A percentile compares a stretch with the other conserved stretches of the same genome.
phyloP scores from a whole-genome alignment of 1,140 invertebrate genomes.

The Popillia japonica region DNA sequence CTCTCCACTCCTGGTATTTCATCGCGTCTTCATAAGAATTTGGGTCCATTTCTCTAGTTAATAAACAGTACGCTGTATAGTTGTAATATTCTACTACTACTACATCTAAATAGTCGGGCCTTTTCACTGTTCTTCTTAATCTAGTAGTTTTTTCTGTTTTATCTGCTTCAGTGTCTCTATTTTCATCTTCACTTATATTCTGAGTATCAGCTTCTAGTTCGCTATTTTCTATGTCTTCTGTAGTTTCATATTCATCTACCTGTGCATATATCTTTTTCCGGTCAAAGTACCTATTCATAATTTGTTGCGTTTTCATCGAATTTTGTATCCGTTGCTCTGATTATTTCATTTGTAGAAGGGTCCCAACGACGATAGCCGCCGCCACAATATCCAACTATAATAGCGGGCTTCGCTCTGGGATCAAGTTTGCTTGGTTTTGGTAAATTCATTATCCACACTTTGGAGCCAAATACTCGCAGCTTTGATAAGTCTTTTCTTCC shows the following conservation, averaged over 20 bases:
- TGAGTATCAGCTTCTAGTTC: not conserved
- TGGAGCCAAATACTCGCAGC: slow-evolving; percentile 42
- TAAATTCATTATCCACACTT: slow-evolving; percentile 43
- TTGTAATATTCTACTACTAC: not conserved
- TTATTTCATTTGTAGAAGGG: not conserved
- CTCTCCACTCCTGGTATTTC: not conserved
- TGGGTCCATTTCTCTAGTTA: not conserved
- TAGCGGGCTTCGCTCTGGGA: not conserved
- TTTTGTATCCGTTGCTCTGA: not conserved
- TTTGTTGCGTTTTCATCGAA: slow-evolving; percentile 8
- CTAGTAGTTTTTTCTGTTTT: not conserved
- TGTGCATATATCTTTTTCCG: not conserved
- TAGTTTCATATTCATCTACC: not conserved
- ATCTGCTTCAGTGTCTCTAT: not conserved
- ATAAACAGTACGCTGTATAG: slow-evolving; percentile 9
- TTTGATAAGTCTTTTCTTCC: slow-evolving; percentile 44
- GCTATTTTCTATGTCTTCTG: not conserved
- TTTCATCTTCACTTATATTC: slow-evolving; percentile 20
- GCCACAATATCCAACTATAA: slow-evolving; percentile 19
- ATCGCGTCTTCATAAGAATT: slow-evolving; percentile 15
- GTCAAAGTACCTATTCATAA: not conserved
- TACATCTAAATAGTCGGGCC: slow-evolving; percentile 3
- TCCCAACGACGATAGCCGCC: not conserved
- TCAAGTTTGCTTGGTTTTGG: slow-evolving; percentile 6
- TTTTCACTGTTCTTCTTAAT: not conserved